Evolutionary conservation across 2,113 vertebrate genomes (phyloP).

Genomic region (Pyrgilauda ruficollis): DNA sequence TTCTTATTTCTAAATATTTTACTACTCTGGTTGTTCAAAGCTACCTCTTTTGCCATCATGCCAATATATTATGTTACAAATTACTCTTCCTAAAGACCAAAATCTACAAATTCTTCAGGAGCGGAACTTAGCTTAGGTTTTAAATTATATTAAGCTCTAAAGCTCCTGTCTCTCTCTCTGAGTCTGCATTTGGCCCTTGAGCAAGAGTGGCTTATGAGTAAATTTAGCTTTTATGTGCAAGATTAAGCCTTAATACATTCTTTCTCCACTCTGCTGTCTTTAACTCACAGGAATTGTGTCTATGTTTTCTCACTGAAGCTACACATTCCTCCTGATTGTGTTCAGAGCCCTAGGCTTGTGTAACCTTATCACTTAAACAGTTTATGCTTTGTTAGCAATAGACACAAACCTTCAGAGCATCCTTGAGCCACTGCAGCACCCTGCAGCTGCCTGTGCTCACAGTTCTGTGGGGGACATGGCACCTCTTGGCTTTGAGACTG

Average conservation of each 20-base stretch:
- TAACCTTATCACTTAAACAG: not conserved
- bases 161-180: not conserved
- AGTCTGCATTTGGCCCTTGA: not conserved
- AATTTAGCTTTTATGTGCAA: not conserved
- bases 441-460: not conserved
- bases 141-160: not conserved
- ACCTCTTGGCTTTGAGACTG: not conserved
- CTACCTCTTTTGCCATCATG: not conserved
- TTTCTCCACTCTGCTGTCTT: not conserved
- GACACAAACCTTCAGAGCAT: not conserved
- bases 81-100: not conserved
- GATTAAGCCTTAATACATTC: not conserved
- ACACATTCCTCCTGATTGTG: not conserved
- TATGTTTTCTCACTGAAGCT: not conserved
- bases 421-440: not conserved
- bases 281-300: not conserved
- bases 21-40: not conserved
- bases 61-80: not conserved
- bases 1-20: not conserved
- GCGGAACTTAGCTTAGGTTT: not conserved
- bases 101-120: not conserved
- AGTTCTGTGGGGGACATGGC: not conserved
- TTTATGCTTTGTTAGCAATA: not conserved
- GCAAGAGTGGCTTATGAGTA: not conserved
- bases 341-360: not conserved